These are phyloP conservation scores for Bombus sibiricus DNA, from an alignment of 1,140 invertebrate species.

Conservation along the genomic window DNA sequence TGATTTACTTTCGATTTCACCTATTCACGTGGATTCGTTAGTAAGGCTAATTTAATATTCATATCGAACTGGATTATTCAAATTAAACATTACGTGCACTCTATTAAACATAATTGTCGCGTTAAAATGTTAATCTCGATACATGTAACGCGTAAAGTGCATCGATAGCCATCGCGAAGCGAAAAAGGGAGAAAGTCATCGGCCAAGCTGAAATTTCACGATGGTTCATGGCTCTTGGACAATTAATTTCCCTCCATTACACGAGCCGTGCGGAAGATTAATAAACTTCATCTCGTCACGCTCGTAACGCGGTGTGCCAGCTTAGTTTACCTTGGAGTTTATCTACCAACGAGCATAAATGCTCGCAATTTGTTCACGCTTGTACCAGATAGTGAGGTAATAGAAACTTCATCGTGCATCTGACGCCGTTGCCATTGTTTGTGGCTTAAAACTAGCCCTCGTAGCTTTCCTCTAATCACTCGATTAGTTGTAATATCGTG, in stretches of 20 bases:
- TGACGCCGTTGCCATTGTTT: background rate
- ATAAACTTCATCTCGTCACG: conserved; percentile 61
- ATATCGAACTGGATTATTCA: background rate
- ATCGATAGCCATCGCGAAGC: background rate
- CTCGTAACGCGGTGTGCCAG: conserved; percentile 37
- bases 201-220: conserved; percentile 5
- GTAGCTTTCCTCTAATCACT: too few relatives aligned
- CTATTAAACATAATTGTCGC: background rate
- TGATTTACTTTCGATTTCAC: background rate
- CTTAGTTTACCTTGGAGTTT: conserved; percentile 55
- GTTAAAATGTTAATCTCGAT: background rate
- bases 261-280: conserved; percentile 40
- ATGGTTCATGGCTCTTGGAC: conserved; percentile 20
- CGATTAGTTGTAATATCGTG: too few relatives aligned
- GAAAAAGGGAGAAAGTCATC: background rate
- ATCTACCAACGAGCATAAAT: conserved; percentile 39
- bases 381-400: conserved; percentile 14
- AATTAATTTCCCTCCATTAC: conserved; percentile 58
- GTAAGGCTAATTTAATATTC: background rate
- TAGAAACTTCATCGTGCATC: conserved; percentile 31
- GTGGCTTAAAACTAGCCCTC: background rate
- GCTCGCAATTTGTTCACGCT: conserved; percentile 57
- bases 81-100: background rate
- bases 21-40: background rate
- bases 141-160: background rate